Evolutionary conservation across 2,113 vertebrate genomes (phyloP), one percentile per base, ranked within the genome.

Genomic region (Falcunculus frontatus): DNA sequence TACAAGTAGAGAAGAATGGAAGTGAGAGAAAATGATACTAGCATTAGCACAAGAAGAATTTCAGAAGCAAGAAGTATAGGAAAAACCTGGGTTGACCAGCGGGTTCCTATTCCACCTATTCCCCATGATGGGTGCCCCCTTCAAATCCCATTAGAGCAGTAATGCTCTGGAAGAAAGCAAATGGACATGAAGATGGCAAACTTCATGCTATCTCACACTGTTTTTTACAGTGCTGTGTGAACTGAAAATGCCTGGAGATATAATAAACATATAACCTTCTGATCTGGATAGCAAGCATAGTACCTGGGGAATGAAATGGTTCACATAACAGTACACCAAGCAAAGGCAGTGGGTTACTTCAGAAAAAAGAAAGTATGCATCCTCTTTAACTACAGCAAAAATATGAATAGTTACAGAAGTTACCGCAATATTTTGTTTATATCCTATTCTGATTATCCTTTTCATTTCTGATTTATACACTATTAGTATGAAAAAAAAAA

Each of bases 121-220:
- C 3, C 15, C 32, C 0, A 0, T 16, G 20, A 32, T 0, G 0
- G 8, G 3, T 53, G 9, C 9, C 13, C 44, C 37, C n/a, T 6
- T 35, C 32, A 56, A 42, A 37, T n/a, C 37, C 22, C 39, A 26
- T 17, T 35, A 49, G 18, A 73, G 9, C 16, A 69, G 12, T 53
- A 49, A 77, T 0, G 1, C 33, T 30, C 42, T 6, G 2, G 27
- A 87, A 64, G 35, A 89, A 75, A 78, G 52, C 27, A 91, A 89
- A 82, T 6, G 18, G 27, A 16, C 35, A 33, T 13, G 15, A 23
- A 89, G 74, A 75, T 0, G 4, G 33, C 16, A 63, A 78, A 63
- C 21, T 49, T 22, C 3, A 2, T 50, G 33, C 18, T 68, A 44
- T 41, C n/a, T 73, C 50, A 55, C 9, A 21, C 47, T 55, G 44